Evolutionary conservation across 1,140 invertebrate genomes (phyloP).

Genomic region (Conus betulinus): DNA sequence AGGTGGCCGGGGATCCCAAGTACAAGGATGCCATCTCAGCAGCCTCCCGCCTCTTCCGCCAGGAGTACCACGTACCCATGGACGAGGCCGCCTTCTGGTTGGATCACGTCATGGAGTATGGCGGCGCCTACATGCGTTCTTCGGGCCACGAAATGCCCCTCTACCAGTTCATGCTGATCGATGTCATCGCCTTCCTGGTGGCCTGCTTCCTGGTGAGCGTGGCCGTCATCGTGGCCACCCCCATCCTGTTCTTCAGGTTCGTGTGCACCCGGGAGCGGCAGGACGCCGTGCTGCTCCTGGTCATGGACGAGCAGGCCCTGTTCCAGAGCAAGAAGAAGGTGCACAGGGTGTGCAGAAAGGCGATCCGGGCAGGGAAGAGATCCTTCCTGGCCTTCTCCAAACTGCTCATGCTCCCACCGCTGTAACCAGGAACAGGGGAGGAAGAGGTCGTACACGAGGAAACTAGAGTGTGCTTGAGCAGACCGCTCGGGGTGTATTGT

Average conservation of each 20-base stretch:
- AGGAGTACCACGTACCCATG: slow-evolving; percentile 45
- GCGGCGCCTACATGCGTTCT: slow-evolving; percentile 57
- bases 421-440: neutral
- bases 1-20: slow-evolving; percentile 45
- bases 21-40: slow-evolving; percentile 53
- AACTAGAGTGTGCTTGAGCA: neutral
- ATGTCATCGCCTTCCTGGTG: slow-evolving; percentile 49
- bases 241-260: neutral
- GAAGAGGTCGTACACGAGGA: neutral
- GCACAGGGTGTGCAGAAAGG: neutral
- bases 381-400: slow-evolving; percentile 17
- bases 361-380: slow-evolving; percentile 24
- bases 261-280: neutral
- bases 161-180: slow-evolving; percentile 62
- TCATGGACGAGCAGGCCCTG: slow-evolving; percentile 24
- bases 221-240: neutral
- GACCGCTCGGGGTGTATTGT: neutral
- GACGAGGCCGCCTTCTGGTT: slow-evolving; percentile 58
- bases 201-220: neutral
- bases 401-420: neutral
- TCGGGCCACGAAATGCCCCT: slow-evolving; percentile 49
- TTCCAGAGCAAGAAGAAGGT: slow-evolving; percentile 5
- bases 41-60: slow-evolving; percentile 56
- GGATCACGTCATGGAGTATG: slow-evolving; percentile 63
- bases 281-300: neutral